Conservation (phyloP, 2,797 vertebrate genomes). For the Catamblyrhynchus diadema region DNA sequence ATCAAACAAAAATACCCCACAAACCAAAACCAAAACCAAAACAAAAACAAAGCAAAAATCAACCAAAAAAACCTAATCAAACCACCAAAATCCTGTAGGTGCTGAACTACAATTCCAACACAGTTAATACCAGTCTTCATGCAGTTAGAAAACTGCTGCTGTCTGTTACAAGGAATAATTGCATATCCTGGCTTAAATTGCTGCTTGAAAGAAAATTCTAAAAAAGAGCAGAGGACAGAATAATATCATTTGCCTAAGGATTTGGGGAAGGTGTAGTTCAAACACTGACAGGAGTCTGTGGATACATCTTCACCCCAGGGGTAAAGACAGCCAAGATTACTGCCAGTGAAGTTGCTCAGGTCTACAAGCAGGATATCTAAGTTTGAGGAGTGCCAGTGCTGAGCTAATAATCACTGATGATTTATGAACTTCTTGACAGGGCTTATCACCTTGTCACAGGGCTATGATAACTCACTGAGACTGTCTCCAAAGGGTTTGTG, state of each 20-base stretch:
- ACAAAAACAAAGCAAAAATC: not conserved
- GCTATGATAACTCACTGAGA: not conserved
- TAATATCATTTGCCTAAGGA: not conserved
- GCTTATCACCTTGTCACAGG: not conserved
- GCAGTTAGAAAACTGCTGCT: not conserved
- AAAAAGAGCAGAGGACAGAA: not conserved
- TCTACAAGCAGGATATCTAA: not conserved
- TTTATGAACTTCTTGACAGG: not conserved
- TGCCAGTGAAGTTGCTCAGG: not conserved
- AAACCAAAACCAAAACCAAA: not conserved
- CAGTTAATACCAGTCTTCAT: not conserved
- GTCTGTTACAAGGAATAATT: not conserved
- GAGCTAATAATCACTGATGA: not conserved
- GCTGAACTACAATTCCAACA: not conserved
- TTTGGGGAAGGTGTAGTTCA: not conserved
- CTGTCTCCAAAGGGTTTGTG: not conserved
- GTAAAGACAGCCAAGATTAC: not conserved
- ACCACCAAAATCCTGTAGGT: not conserved
- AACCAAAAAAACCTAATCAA: not conserved
- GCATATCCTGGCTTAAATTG: not conserved
- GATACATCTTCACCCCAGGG: accelerated
- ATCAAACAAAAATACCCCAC: not conserved
- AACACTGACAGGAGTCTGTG: not conserved
- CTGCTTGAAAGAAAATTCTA: not conserved
- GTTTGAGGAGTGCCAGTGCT: not conserved